A percentile compares a stretch with the other conserved stretches of the same genome.
Conservation (phyloP, 2,888 invertebrate genomes). For the Philonicus albiceps region DNA sequence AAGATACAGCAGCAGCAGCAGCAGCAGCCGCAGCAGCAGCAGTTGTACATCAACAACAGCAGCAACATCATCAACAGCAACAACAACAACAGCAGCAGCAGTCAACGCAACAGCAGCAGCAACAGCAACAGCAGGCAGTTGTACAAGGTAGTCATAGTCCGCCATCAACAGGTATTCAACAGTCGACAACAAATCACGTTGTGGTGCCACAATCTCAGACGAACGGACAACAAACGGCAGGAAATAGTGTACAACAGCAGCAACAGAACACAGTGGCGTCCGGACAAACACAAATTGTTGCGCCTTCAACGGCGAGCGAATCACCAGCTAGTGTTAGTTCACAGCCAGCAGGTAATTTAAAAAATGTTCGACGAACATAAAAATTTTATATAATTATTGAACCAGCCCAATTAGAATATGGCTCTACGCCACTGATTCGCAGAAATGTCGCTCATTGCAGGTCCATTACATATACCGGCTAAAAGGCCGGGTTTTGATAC, state of each 20-base stretch:
- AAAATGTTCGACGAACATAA: too few relatives aligned
- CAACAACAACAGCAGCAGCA: slow-evolving; percentile 56
- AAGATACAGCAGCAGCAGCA: slow-evolving; percentile 63
- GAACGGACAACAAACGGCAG: slow-evolving; percentile 34
- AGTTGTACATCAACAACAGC: slow-evolving; percentile 48
- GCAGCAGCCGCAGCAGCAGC: slow-evolving; percentile 44
- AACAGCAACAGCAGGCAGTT: slow-evolving; percentile 53
- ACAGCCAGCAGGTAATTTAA: slow-evolving; percentile 61
- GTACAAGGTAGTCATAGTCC: slow-evolving; percentile 43
- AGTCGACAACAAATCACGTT: slow-evolving; percentile 46
- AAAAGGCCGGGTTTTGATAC: slow-evolving; percentile 73
- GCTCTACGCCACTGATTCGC: slow-evolving; percentile 47
- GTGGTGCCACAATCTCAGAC: slow-evolving; percentile 52
- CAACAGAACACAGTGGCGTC: slow-evolving; percentile 62
- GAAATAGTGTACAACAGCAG: slow-evolving; percentile 50
- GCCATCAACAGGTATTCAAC: neutral
- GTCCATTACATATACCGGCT: slow-evolving; percentile 88
- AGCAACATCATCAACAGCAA: slow-evolving; percentile 56
- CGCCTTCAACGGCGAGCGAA: slow-evolving; percentile 69
- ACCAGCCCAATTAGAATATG: neutral
- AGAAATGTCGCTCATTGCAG: slow-evolving; percentile 70
- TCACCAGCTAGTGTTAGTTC: slow-evolving; percentile 69
- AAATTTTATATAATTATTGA: neutral
- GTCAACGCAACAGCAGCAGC: slow-evolving; percentile 56
- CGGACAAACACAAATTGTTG: slow-evolving; percentile 64